These are phyloP conservation scores for Paguma larvata DNA, from an alignment of 2,797 vertebrate genomes.

Conservation along the genomic window DNA sequence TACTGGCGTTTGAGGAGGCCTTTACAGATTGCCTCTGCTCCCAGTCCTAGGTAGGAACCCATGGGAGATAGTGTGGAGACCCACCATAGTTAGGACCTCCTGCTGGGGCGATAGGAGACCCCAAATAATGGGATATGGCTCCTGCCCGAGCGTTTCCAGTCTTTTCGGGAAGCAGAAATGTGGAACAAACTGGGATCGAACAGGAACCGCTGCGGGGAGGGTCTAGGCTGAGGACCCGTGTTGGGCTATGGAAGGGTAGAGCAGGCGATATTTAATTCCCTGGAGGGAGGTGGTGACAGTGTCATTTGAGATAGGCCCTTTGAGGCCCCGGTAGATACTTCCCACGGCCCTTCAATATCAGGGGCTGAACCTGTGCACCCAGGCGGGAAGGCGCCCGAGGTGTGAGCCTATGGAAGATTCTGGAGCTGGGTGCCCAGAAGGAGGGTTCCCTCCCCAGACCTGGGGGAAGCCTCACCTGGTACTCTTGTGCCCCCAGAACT, in stretches of 20 bases:
- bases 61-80: neutral
- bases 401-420: neutral
- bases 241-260: neutral
- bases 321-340: neutral
- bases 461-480: neutral
- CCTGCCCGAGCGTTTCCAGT: neutral
- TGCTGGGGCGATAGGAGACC: neutral
- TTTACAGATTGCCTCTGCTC: neutral
- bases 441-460: neutral
- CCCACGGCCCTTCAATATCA: neutral
- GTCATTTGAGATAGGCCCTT: neutral
- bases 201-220: too few relatives aligned
- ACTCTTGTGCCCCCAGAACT: neutral
- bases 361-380: neutral
- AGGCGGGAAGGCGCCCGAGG: accelerated
- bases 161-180: neutral
- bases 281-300: accelerated
- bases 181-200: neutral
- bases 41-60: neutral
- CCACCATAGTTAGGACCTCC: neutral
- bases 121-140: neutral
- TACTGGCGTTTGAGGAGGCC: accelerated
- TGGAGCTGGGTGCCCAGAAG: neutral
- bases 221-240: neutral
- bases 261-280: neutral